Evolutionary conservation across 1,140 invertebrate genomes (phyloP), one percentile per base, ranked within the genome.

Genomic region (Whitmania pigra): DNA sequence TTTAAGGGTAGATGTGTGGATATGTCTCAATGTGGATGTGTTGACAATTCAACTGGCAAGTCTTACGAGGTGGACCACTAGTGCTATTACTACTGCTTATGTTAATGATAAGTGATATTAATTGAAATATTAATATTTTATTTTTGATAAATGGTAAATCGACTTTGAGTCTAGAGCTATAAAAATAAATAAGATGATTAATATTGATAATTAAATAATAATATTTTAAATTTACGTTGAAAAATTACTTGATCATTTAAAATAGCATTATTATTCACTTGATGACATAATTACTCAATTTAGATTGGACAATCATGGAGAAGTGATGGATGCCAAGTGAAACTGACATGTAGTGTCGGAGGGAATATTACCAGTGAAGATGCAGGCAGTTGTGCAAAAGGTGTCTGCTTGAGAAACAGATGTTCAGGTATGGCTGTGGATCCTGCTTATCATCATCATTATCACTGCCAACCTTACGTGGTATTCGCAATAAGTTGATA

Each of bases 1-100:
- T 63, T 63, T 18, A 63, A 63, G 57, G 57, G 29, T 2, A 63
- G 29, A n/a, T 63, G 57, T 31, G 57, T 63, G 57, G 29, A 63
- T 31, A 3, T 6, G 57, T 25, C 57, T 13, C 29, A 22, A 31
- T 63, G 57, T n/a, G 57, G 57, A 25, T 63, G 57, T 63, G 57
- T 31, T 13, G 57, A 63, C 29, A 31, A 25, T 63, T 22, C 57
- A 25, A 63, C 57, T 1, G 57, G 57, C 0, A 63, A 5, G 29
- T 63, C 29, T 31, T 63, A 63, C 15, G 57, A 63, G 57, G 57
- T 63, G 20, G 13, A 49, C 15, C 43, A 49, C 13, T 11, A 49
- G 11, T 49, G 57, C 11, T 63, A 18, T 63, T 63, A 7, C 18
- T 63, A 17, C 9, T 63, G 22, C 15, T 25, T 22, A 7, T 63